phyloP scores from a whole-genome alignment of 2,888 invertebrate species.

The Phalera bucephala region DNA sequence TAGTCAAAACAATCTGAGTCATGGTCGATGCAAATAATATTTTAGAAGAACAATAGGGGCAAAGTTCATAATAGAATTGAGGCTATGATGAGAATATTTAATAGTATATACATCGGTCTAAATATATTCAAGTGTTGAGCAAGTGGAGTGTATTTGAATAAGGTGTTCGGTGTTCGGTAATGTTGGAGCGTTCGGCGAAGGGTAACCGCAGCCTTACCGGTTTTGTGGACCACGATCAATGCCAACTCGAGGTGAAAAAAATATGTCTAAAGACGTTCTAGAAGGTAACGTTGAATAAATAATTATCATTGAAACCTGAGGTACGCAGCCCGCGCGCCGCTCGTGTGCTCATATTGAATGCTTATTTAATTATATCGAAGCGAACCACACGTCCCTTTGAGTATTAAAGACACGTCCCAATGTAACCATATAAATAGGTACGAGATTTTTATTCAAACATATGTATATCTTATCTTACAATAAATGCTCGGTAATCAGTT shows the following conservation, averaged over 20 bases:
- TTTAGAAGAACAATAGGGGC: neutral
- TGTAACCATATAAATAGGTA: slow-evolving; percentile 7
- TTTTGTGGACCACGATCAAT: slow-evolving; percentile 73
- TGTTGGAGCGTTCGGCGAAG: slow-evolving; percentile 64
- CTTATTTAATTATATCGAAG: slow-evolving; percentile 9
- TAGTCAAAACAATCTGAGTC: slow-evolving; percentile 26
- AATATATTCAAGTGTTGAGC: slow-evolving; percentile 9
- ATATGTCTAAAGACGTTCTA: slow-evolving; percentile 62
- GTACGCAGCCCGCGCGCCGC: slow-evolving; percentile 5
- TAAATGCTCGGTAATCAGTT: slow-evolving; percentile 10
- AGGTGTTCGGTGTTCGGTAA: slow-evolving; percentile 36
- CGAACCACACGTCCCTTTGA: no score
- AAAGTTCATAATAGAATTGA: neutral
- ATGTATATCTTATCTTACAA: slow-evolving; percentile 10
- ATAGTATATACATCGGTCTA: neutral
- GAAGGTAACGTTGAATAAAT: slow-evolving; percentile 41
- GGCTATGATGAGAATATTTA: neutral
- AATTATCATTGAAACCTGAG: slow-evolving; percentile 27
- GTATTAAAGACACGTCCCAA: neutral
- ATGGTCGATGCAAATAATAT: slow-evolving; percentile 7
- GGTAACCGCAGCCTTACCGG: slow-evolving; percentile 76
- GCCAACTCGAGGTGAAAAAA: slow-evolving; percentile 74
- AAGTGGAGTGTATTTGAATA: slow-evolving; percentile 43
- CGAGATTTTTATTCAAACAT: slow-evolving; percentile 4
- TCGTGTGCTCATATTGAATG: slow-evolving; percentile 6